These are phyloP conservation scores for Maniola jurtina DNA, from an alignment of 1,140 invertebrate species.

Conservation along the genomic window DNA sequence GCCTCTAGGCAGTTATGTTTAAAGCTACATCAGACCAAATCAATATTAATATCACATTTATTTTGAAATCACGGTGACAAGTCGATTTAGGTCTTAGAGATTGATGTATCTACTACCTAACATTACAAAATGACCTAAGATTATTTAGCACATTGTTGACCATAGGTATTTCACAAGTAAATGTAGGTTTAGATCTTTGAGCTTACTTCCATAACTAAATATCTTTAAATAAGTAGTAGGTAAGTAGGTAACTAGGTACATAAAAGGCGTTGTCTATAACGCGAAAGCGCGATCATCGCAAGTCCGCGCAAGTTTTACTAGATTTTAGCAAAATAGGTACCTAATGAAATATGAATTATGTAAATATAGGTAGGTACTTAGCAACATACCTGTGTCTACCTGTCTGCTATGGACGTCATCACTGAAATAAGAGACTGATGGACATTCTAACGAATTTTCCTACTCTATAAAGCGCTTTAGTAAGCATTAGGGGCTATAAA, in stretches of 20 bases:
- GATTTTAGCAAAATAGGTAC: too few relatives aligned
- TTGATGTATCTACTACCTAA: conserved; percentile 9
- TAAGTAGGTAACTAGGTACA: too few relatives aligned
- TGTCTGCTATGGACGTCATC: neutral
- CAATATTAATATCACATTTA: conserved; percentile 7
- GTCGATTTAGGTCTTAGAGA: conserved; percentile 21
- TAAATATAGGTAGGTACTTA: neutral
- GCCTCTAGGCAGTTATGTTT: neutral
- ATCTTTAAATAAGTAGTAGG: too few relatives aligned
- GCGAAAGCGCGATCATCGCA: too few relatives aligned
- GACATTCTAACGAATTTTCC: conserved; percentile 3
- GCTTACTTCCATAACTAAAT: too few relatives aligned
- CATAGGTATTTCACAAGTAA: neutral
- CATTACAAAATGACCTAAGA: conserved; percentile 6
- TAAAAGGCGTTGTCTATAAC: too few relatives aligned
- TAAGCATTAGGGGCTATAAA: neutral
- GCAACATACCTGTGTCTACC: neutral
- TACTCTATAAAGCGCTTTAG: neutral
- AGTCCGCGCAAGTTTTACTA: too few relatives aligned
- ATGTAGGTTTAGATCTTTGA: too few relatives aligned
- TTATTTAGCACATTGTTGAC: conserved; percentile 8
- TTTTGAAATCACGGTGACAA: conserved; percentile 14
- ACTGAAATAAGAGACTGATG: neutral
- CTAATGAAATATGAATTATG: too few relatives aligned
- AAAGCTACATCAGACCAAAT: neutral